phyloP scores from a whole-genome alignment of 2,113 vertebrate genomes.

The Ovibos moschatus region DNA sequence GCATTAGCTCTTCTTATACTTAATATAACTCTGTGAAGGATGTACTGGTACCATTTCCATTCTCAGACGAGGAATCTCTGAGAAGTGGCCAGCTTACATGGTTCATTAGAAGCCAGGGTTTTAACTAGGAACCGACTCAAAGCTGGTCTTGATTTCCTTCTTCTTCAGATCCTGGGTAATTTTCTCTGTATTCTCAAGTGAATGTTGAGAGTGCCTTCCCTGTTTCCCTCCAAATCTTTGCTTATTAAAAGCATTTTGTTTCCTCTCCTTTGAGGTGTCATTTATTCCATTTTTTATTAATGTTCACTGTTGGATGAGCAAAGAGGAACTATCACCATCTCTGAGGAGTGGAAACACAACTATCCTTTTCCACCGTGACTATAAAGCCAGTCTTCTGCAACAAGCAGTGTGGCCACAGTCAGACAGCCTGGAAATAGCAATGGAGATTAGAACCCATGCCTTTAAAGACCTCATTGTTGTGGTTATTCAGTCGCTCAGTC shows the following conservation, averaged over 20 bases:
- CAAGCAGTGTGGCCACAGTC: accelerated
- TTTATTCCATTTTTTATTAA: not conserved
- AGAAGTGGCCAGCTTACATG: not conserved
- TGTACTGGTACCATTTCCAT: not conserved
- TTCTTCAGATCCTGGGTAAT: not conserved
- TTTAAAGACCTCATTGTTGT: not conserved
- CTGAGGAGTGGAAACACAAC: not conserved
- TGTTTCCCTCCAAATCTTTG: not conserved
- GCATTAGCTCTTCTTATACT: not conserved
- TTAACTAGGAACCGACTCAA: not conserved
- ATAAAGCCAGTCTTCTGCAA: not conserved
- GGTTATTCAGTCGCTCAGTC: not conserved
- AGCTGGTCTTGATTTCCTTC: not conserved
- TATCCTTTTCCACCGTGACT: not conserved
- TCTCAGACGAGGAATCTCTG: not conserved
- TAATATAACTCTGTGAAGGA: not conserved
- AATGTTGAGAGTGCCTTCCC: not conserved
- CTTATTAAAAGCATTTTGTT: not conserved
- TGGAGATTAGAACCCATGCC: not conserved
- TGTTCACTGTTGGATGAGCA: not conserved
- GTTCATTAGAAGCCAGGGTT: not conserved
- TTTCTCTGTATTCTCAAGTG: not conserved
- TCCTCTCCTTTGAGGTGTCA: not conserved
- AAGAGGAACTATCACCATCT: not conserved
- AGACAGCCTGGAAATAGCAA: not conserved